Base-by-base conservation (phyloP, 2,888 invertebrate genomes). In the Archips crataeganus region DNA sequence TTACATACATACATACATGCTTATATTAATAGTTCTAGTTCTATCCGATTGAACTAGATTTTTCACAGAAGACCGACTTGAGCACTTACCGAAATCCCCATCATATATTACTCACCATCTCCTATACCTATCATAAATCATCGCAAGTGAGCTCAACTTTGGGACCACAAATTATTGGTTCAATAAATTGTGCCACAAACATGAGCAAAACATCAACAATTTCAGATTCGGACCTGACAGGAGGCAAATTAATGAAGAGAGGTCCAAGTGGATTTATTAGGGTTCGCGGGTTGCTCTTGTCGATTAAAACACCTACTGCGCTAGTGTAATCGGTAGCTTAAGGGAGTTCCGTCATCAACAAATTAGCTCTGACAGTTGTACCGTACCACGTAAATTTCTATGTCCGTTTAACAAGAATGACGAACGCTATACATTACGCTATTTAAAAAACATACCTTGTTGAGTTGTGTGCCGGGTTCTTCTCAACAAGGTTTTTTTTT, bases 131-230 rank as follows among this genome's bases (percentile, higher is more conserved):
- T 72, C 49, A 75, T 86, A 84, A 87, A 87, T 87, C 84, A 87
- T 83, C 81, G 78, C 78, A 76, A 81, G 79, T 82, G 80, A 74
- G 80, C 80, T 83, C 83, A 87, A 88, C 86, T 88, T 87, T 86
- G 79, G 82, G 81, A 77, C 78, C 79, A 84, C 85, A 83, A 90
- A 86, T 90, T 87, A 90, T 90, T 87, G 88, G 85, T 77, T 81
- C 88, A 87, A 91, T 90, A 91, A 90, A 90, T 92, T 87, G 80
- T 82, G 85, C 81, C 84, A 84, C 84, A 86, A 89, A 88, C 89
- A 88, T 87, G 87, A 84, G 87, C 91, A 91, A 91, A 93, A 92
- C 92, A 92, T 91, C 90, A 91, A 91, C 91, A 90, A 89, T 91
- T 90, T 89, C 86, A 91, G 91, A 91, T 91, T 90, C 86, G 83